Percentiles rank a stretch among this genome's conserved stretches.
These are phyloP conservation scores for Philaethria dido DNA, from an alignment of 2,888 invertebrate genomes.

Conservation along the genomic window DNA sequence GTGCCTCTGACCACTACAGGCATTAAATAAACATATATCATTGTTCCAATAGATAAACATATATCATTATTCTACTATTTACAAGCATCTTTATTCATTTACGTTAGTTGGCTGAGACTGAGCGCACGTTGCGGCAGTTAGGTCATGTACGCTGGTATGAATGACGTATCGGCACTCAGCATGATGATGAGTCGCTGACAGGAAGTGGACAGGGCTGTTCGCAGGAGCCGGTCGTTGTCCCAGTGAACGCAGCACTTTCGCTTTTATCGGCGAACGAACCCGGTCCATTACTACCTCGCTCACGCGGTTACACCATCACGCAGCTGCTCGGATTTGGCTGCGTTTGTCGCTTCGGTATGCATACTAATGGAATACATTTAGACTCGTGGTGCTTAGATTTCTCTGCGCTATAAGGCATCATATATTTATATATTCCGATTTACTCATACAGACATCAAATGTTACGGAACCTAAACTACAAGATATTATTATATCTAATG, in stretches of 20 bases:
- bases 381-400: conserved; percentile 75
- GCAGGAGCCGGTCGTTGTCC: conserved; percentile 81
- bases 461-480: neutral
- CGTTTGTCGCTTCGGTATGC: conserved; percentile 68
- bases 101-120: neutral
- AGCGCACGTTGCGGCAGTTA: neutral
- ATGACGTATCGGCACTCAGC: conserved; percentile 46
- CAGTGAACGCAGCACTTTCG: conserved; percentile 82
- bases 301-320: conserved; percentile 79
- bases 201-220: conserved; percentile 64
- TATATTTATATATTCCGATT: neutral
- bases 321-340: conserved; percentile 69
- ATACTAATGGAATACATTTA: conserved; percentile 72
- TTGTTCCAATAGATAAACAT: neutral
- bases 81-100: neutral
- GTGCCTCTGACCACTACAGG: no score
- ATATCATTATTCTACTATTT: neutral
- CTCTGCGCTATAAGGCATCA: conserved; percentile 54
- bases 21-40: neutral
- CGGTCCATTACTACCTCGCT: conserved; percentile 76
- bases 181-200: conserved; percentile 63
- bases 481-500: neutral
- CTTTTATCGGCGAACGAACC: conserved; percentile 83
- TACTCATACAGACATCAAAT: neutral
- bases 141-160: conserved; percentile 39